Base-by-base conservation (phyloP, 1,140 invertebrate genomes). In the Macrosteles quadrilineatus region DNA sequence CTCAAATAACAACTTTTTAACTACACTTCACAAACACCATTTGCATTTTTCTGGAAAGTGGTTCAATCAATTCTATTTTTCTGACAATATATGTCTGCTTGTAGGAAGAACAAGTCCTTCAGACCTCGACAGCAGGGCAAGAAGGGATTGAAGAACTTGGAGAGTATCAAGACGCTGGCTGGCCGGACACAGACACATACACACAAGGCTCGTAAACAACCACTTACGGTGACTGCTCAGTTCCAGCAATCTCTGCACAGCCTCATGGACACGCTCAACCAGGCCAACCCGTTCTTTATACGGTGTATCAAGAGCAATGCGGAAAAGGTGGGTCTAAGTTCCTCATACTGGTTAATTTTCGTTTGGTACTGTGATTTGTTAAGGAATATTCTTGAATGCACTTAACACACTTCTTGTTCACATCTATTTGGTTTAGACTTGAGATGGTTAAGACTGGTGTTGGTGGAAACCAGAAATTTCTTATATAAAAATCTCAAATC, bases 211-310 rank as follows among this genome's bases (percentile, higher is more conserved):
- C 81, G 91, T 30, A 94, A 96, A 83, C 92, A 95, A 76, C 93
- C 94, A 11, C 87, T 94, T 73, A 98, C 95, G 0, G 95, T 98
- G 0, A 92, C 94, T 0, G 92, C 93, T 2, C 96, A 98, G 82
- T 98, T 98, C 80, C 93, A 97, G 78, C 91, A 94, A 77, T 96
- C 93, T 21, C 82, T 98, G 27, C 91, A 93, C 68, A 90, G 91
- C 36, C 82, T 98, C 14, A 97, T 98, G 95, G 91, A 95, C 75
- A 96, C 95, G 0, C 80, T 98, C 11, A 96, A 96, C 79, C 91
- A 96, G 78, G 95, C 96, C 0, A 97, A 97, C 82, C 96, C 96
- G 1, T 98, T 96, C 82, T 98, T 98, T 79, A 97, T 98, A 72
- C 86, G 96, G 55, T 98, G 96, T 80, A 98, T 98, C 75, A 98